A percentile compares a stretch with the other conserved stretches of the same genome.
These are phyloP conservation scores for Danio choprae DNA, from an alignment of 2,797 vertebrate genomes.

Conservation along the genomic window DNA sequence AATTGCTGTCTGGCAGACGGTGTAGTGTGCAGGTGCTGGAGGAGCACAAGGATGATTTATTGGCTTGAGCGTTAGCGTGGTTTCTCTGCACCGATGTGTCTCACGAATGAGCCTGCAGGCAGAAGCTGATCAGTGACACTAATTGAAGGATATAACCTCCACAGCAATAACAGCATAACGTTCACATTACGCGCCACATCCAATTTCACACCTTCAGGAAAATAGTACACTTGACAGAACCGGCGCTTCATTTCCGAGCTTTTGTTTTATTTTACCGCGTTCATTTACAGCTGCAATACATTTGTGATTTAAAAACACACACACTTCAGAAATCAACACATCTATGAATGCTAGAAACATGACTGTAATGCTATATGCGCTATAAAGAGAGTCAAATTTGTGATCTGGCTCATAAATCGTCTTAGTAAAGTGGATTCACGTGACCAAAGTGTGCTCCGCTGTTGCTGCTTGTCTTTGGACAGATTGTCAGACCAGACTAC, in stretches of 20 bases:
- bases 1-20: constrained; percentile 2
- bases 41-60: constrained; percentile 42
- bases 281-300: constrained; percentile 19
- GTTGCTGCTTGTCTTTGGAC: constrained; percentile 65
- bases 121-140: constrained; percentile 27
- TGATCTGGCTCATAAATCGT: constrained; percentile 57
- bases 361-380: not conserved
- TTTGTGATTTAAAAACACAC: not conserved
- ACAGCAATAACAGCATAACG: constrained; percentile 38
- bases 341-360: not conserved
- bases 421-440: constrained; percentile 56
- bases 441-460: constrained; percentile 56
- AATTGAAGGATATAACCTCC: constrained; percentile 46
- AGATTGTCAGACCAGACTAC: constrained; percentile 69
- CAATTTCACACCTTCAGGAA: constrained; percentile 33
- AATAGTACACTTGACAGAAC: not conserved
- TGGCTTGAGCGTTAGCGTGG: constrained; percentile 7
- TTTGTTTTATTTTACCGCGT: not conserved
- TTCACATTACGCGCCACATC: constrained; percentile 25
- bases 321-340: not conserved
- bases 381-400: constrained; percentile 32
- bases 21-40: constrained; percentile 41
- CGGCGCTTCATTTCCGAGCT: constrained; percentile 20
- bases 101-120: constrained; percentile 26
- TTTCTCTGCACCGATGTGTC: constrained; percentile 29